Conservation (phyloP, 1,140 invertebrate genomes). For the Hyles vespertilio region DNA sequence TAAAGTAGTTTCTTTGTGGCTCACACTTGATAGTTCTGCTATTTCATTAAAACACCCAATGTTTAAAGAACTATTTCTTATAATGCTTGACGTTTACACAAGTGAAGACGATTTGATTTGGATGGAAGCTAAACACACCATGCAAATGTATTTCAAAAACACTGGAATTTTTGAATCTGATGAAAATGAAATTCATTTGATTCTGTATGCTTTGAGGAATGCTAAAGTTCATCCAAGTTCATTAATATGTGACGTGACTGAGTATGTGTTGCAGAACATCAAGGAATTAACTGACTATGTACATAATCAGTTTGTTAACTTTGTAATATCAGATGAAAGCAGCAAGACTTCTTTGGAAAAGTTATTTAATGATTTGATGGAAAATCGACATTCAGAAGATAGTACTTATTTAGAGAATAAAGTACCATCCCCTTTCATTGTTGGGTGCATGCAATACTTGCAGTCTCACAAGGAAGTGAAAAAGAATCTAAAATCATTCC, state of each 20-base stretch:
- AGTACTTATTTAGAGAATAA: constrained; percentile 58
- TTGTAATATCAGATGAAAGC: constrained; percentile 45
- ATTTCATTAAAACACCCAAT: constrained; percentile 76
- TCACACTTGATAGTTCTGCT: constrained; percentile 75
- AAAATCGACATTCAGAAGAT: constrained; percentile 43
- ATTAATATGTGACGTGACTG: constrained; percentile 55
- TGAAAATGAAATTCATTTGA: constrained; percentile 80
- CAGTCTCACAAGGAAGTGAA: constrained; percentile 49
- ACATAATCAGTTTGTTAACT: constrained; percentile 48
- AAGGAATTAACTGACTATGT: constrained; percentile 46
- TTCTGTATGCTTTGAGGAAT: constrained; percentile 76
- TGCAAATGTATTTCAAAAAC: constrained; percentile 77
- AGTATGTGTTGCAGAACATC: constrained; percentile 48
- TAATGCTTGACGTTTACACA: constrained; percentile 77
- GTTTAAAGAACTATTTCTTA: constrained; percentile 77
- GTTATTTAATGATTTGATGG: constrained; percentile 63
- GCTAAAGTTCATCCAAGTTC: constrained; percentile 41
- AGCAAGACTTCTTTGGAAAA: constrained; percentile 49
- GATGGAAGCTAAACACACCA: constrained; percentile 58
- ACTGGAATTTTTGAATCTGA: constrained; percentile 79
- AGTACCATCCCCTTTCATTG: constrained; percentile 61
- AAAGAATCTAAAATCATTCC: constrained; percentile 54
- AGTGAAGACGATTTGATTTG: constrained; percentile 63
- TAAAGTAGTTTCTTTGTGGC: constrained; percentile 80
- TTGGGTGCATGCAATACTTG: constrained; percentile 60